Percentiles rank a stretch among this genome's conserved stretches.
These are phyloP conservation scores for Catharus ustulatus DNA, from an alignment of 2,797 vertebrate genomes.

Conservation along the genomic window DNA sequence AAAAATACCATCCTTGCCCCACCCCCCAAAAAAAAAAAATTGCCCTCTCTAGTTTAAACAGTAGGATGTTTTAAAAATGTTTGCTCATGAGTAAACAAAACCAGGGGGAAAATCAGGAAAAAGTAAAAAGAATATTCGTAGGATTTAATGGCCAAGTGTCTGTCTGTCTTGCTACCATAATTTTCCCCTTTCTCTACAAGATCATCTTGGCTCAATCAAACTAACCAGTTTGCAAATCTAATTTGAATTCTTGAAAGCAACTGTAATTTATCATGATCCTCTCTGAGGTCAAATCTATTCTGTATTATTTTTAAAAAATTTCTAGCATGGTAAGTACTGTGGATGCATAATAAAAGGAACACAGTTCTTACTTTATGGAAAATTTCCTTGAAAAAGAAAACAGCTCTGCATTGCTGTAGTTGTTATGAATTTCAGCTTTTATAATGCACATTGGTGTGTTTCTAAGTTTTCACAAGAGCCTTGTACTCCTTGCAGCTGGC, in stretches of 20 bases:
- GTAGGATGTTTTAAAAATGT: background rate
- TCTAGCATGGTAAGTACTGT: background rate
- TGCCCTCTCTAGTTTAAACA: background rate
- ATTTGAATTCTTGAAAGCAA: slow-evolving; percentile 56
- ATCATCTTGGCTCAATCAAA: slow-evolving; percentile 14
- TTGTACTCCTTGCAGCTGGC: background rate
- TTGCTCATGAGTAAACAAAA: background rate
- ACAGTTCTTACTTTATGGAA: slow-evolving; percentile 10
- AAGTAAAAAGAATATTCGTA: background rate
- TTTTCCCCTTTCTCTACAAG: background rate
- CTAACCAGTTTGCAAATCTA: slow-evolving; percentile 18
- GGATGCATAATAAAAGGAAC: slow-evolving; percentile 48
- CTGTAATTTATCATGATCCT: slow-evolving; percentile 19
- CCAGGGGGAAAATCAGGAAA: background rate
- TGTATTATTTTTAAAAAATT: slow-evolving; percentile 8
- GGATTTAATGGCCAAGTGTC: background rate
- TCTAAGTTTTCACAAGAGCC: background rate
- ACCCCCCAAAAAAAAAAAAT: no score
- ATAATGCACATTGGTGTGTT: background rate
- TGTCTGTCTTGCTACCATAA: background rate
- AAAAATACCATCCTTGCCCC: background rate
- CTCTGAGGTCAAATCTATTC: slow-evolving; percentile 46
- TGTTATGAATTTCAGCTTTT: slow-evolving; percentile 30
- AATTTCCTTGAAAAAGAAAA: slow-evolving; percentile 10
- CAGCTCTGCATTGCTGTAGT: background rate